Evolutionary conservation across 2,888 invertebrate genomes (phyloP).

Genomic region (Fabriciana adippe): DNA sequence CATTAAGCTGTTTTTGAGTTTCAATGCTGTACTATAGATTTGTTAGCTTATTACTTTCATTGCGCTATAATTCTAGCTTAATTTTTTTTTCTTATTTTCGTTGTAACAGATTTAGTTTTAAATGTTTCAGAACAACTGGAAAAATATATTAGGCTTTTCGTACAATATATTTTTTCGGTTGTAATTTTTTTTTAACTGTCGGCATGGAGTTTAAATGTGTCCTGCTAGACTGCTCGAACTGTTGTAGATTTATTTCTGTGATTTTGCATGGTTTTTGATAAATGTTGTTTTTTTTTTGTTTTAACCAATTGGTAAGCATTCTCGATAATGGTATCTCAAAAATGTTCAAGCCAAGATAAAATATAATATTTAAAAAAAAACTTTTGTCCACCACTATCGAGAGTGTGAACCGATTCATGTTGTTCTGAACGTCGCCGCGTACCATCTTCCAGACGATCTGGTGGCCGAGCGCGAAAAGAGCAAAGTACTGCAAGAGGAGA

Average conservation of each 20-base stretch:
- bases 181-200: conserved; percentile 52
- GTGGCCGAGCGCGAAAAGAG: conserved; percentile 97
- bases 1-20: conserved; percentile 67
- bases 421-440: conserved; percentile 76
- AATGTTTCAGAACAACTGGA: conserved; percentile 29
- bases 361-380: background rate
- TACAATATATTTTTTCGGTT: conserved; percentile 41
- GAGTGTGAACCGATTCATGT: conserved; percentile 52
- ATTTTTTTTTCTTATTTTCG: conserved; percentile 64
- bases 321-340: conserved; percentile 24
- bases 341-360: background rate
- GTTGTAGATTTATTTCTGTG: conserved; percentile 58
- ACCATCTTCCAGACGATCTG: conserved; percentile 93
- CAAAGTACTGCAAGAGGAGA: conserved; percentile 98
- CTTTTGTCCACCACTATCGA: conserved; percentile 28
- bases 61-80: conserved; percentile 72
- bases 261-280: conserved; percentile 68
- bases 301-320: conserved; percentile 44
- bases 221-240: conserved; percentile 70
- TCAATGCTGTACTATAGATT: conserved; percentile 75
- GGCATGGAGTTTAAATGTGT: conserved; percentile 71
- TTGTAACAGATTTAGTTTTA: conserved; percentile 62
- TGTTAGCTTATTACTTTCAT: conserved; percentile 70
- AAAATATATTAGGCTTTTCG: conserved; percentile 25
- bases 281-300: conserved; percentile 68